These are phyloP conservation scores for Mellivora capensis DNA, from an alignment of 2,113 vertebrate species.

Conservation along the genomic window DNA sequence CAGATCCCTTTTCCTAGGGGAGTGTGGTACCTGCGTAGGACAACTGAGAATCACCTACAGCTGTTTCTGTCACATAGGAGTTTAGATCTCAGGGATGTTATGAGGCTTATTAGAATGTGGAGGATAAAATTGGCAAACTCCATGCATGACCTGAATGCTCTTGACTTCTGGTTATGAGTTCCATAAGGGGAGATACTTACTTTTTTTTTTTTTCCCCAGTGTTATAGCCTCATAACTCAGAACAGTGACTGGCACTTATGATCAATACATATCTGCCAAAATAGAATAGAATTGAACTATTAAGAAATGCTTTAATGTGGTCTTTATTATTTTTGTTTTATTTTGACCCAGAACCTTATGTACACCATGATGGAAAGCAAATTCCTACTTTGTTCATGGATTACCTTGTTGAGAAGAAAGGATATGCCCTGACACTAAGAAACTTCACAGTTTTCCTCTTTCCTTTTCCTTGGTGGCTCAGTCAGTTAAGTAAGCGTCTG, in stretches of 20 bases:
- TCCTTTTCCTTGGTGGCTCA: neutral
- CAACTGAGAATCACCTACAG: neutral
- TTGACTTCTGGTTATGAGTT: neutral
- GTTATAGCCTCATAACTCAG: neutral
- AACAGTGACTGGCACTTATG: neutral
- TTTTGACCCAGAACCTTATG: neutral
- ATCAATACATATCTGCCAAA: neutral
- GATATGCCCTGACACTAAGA: neutral
- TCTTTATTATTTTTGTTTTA: constrained; percentile 2
- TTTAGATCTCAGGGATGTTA: neutral
- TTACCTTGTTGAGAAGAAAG: neutral
- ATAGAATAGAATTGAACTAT: neutral
- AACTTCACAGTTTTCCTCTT: neutral
- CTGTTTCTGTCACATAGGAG: neutral
- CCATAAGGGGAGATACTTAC: neutral
- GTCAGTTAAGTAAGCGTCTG: no score
- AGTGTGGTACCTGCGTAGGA: neutral
- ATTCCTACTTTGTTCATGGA: neutral
- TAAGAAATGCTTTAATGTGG: neutral
- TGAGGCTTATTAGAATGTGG: neutral
- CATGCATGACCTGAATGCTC: neutral
- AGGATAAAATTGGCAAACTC: neutral
- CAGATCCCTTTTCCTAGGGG: neutral
- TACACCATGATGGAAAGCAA: neutral
- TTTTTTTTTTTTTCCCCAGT: neutral